Conservation (phyloP, 2,113 vertebrate species). For the Percina caprodes region DNA sequence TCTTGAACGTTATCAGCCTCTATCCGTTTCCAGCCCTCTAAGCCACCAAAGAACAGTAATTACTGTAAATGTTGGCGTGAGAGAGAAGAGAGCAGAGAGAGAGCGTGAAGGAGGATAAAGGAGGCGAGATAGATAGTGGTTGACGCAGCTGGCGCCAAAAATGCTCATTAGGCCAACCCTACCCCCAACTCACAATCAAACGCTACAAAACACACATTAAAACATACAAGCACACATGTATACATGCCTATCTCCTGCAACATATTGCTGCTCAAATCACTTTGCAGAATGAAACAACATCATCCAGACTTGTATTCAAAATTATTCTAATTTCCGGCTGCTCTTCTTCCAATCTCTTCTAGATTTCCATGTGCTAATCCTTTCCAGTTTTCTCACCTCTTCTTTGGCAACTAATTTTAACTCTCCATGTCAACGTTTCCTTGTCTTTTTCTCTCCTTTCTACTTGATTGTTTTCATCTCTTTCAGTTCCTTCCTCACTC, state of each 20-base stretch:
- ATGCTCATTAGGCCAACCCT: constrained; percentile 62
- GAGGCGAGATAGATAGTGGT: constrained; percentile 52
- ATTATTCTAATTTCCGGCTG: constrained; percentile 27
- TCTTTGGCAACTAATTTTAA: neutral
- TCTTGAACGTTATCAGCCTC: constrained; percentile 41
- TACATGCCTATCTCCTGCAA: too few relatives aligned
- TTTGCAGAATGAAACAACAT: too few relatives aligned
- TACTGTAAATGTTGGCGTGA: constrained; percentile 57
- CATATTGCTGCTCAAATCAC: constrained; percentile 36
- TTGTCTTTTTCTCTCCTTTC: neutral
- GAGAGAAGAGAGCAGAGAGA: constrained; percentile 38
- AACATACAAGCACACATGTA: constrained; percentile 1
- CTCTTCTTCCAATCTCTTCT: too few relatives aligned
- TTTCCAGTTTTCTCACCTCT: neutral
- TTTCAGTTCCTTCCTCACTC: constrained; percentile 3
- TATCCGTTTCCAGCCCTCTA: constrained; percentile 34
- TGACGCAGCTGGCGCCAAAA: constrained; percentile 60
- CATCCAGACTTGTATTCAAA: constrained; percentile 46
- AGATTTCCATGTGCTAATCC: neutral
- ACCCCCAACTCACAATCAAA: constrained; percentile 44
- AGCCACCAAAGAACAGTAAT: constrained; percentile 64
- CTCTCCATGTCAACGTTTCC: too few relatives aligned
- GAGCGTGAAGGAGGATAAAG: constrained; percentile 52
- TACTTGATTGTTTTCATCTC: constrained; percentile 8
- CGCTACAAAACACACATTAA: constrained; percentile 1